A percentile compares a stretch with the other conserved stretches of the same genome.
phyloP scores from a whole-genome alignment of 1,140 invertebrate species.

The Cotesia glomerata region DNA sequence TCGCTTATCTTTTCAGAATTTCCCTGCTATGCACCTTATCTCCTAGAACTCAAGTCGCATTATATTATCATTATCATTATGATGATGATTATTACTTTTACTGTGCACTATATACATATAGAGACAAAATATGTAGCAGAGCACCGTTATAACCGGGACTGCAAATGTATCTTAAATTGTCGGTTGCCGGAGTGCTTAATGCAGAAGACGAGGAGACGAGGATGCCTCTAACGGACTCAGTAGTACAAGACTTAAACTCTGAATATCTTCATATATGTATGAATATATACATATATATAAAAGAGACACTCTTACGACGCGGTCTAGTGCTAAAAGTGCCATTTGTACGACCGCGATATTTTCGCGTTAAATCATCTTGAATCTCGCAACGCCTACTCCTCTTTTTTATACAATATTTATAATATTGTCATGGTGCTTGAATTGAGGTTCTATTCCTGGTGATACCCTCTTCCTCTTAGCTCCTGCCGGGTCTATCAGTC shows the following conservation, averaged over 20 bases:
- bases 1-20: constrained; percentile 25
- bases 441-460: background rate
- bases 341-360: constrained; percentile 12
- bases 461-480: too few species aligned
- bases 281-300: background rate
- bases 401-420: too few species aligned
- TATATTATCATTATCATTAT: too few species aligned
- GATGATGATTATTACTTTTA: background rate
- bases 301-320: constrained; percentile 12
- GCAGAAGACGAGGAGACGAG: constrained; percentile 47
- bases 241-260: constrained; percentile 3
- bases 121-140: too few species aligned
- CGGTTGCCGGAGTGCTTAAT: constrained; percentile 60
- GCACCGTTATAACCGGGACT: constrained; percentile 10
- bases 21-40: constrained; percentile 8
- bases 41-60: too few species aligned
- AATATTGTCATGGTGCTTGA: too few species aligned
- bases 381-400: background rate
- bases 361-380: background rate
- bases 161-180: constrained; percentile 65
- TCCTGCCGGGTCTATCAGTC: background rate
- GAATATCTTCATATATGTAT: too few species aligned
- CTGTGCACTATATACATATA: too few species aligned
- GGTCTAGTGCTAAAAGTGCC: constrained; percentile 1
- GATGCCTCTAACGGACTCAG: constrained; percentile 17